Evolutionary conservation across 2,888 invertebrate genomes (phyloP), one percentile per base, ranked within the genome.

Genomic region (Crematogaster levior): DNA sequence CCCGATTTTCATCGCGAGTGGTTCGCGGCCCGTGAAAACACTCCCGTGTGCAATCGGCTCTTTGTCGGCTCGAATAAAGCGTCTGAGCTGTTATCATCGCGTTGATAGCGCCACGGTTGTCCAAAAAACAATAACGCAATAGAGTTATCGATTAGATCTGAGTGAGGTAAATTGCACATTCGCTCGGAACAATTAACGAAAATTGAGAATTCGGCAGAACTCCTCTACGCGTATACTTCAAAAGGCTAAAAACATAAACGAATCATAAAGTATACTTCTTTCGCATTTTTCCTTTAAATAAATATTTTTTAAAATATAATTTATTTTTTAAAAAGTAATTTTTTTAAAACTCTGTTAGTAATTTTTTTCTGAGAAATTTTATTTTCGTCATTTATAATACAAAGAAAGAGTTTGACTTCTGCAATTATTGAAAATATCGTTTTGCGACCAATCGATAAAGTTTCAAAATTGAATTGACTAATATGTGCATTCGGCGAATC

Each of bases 1-100:
- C 53, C 77, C 56, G 68, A 68, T 68, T 79, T 74, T 79, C 68
- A 79, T 68, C 77, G 34, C 68, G 77, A 77, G 68, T 56, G 56
- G 30, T 27, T 60, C 46, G 73, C 73, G 21, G 30, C 43, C 53
- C 40, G 37, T 77, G 53, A 77, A 77, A 77, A 68, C 68, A 66
- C 40, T 65, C 65, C 56, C 68, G n/a, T 68, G 21, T 30, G 27
- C 66, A 66, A 66, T 66, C 66, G 24, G 56, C 9, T 68, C 68
- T 79, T 79, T 79, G 56, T 79, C 68, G 56, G 43, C 43, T 10
- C 68, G 43, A 79, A 68, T 79, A 79, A 79, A 79, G 68, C 56
- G 34, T 30, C 27, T 43, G 21, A 10, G 34, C 68, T 68, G 56
- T 68, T 58, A 79, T 79, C 68, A 79, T 68, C 68, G 21, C 68